Evolutionary conservation across 30 jellyfish, hydroid and myxozoan genomes (phyloP).

Genomic region (Chironex yamaguchii): DNA sequence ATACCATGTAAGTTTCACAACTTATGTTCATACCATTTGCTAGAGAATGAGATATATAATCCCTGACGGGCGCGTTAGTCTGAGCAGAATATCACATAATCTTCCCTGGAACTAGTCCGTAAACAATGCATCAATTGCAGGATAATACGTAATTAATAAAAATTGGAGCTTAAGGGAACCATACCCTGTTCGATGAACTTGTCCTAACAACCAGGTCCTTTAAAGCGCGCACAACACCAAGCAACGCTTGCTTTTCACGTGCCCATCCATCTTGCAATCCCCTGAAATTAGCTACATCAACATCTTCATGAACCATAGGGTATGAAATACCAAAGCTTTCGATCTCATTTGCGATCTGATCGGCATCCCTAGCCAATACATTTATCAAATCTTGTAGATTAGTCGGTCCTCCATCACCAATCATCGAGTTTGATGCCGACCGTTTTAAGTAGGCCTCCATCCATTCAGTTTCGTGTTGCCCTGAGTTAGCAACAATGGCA

Average conservation of each 20-base stretch:
- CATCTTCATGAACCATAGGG: conserved; percentile 24
- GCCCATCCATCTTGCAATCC: conserved; percentile 86
- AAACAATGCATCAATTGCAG: too few relatives aligned
- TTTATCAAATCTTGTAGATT: conserved; percentile 59
- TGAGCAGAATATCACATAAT: too few relatives aligned
- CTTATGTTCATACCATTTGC: too few relatives aligned
- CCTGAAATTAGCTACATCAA: conserved; percentile 37
- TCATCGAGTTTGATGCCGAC: neutral
- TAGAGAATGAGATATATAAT: too few relatives aligned
- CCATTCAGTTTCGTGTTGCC: neutral
- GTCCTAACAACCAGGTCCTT: conserved; percentile 80
- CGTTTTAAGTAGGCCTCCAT: neutral
- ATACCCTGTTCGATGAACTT: conserved; percentile 60
- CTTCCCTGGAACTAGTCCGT: too few relatives aligned
- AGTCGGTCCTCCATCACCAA: neutral
- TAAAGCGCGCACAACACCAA: conserved; percentile 77
- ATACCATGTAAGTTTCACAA: too few relatives aligned
- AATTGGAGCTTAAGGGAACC: neutral
- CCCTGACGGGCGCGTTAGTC: too few relatives aligned
- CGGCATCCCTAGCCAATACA: conserved; percentile 89
- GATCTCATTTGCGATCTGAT: conserved; percentile 65
- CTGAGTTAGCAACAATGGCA: conserved; percentile 7
- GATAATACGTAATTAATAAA: too few relatives aligned
- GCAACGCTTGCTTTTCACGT: conserved; percentile 72
- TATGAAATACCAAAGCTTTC: conserved; percentile 41